A percentile compares a stretch with the other conserved stretches of the same genome.
Evolutionary conservation across 2,797 vertebrate genomes (phyloP).

Genomic region (Austrolebias charrua): DNA sequence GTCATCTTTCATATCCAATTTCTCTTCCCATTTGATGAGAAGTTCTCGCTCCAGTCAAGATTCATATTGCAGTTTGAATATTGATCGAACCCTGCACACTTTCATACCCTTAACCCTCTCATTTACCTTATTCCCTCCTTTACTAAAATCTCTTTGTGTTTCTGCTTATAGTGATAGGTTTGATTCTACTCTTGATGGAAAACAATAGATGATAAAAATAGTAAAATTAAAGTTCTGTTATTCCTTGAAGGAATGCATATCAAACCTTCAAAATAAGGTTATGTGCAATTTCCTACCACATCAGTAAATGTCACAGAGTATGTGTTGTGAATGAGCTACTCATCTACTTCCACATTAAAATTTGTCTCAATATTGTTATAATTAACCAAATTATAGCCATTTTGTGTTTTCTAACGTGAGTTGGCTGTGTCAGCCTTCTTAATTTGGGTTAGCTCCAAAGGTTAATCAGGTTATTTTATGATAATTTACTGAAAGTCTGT

Average conservation of each 20-base stretch:
- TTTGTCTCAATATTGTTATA: too few species aligned
- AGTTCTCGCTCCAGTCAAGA: slow-evolving; percentile 79
- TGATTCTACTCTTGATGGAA: slow-evolving; percentile 63
- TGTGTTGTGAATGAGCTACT: too few species aligned
- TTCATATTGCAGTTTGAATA: slow-evolving; percentile 85
- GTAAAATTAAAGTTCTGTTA: too few species aligned
- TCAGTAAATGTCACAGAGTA: too few species aligned
- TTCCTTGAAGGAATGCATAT: too few species aligned
- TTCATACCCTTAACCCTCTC: slow-evolving; percentile 21
- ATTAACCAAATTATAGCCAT: too few species aligned
- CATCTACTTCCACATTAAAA: too few species aligned
- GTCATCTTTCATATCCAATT: slow-evolving; percentile 85
- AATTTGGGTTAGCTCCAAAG: slow-evolving; percentile 5
- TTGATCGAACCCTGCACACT: slow-evolving; percentile 68
- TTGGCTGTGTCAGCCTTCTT: too few species aligned
- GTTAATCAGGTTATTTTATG: too few species aligned
- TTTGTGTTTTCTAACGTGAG: too few species aligned
- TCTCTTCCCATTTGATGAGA: slow-evolving; percentile 82
- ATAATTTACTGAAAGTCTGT: too few species aligned
- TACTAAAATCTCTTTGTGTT: slow-evolving; percentile 62
- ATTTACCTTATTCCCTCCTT: slow-evolving; percentile 24
- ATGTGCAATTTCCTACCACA: background rate
- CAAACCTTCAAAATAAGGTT: slow-evolving; percentile 21
- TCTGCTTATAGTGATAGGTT: slow-evolving; percentile 53
- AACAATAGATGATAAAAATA: slow-evolving; percentile 18